Evolutionary conservation across 2,888 invertebrate species (phyloP), one percentile per base, ranked within the genome.

Genomic region (Pachymerium ferrugineum): DNA sequence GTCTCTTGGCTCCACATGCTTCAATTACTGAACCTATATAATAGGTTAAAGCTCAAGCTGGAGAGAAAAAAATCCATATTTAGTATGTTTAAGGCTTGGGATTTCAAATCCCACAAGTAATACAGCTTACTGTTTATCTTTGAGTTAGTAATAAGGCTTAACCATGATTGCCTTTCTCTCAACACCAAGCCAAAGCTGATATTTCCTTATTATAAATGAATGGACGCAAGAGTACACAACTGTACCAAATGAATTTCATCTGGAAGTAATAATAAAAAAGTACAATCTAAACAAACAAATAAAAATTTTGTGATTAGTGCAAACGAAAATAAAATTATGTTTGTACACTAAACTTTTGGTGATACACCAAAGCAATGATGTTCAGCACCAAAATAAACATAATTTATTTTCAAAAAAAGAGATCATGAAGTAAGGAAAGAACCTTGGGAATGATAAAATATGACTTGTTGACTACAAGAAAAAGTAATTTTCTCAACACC

Each of bases 361-460:
- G 47, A 54, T 10, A 19, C 16, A n/a, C 47, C 19, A 62, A 22
- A 22, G 28, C 62, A 62, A 28, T 1, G n/a, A n/a, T n/a, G n/a
- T n/a, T n/a, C n/a, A n/a, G 1, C 38, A 38, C 5, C 25, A 62
- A 28, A 25, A 25, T 12, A 25, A 62, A 25, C 1, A 8, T 28
- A 62, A 6, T 62, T 62, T 62, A 14, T 25, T 62, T 22, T n/a
- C 4, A 8, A 25, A n/a, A 8, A 22, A 14, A 62, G 1, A 62
- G n/a, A 22, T 62, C 28, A 12, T 38, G n/a, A 16, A 25, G 14
- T 62, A 62, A 62, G 28, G 28, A 3, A 3, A 62, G 25, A 62
- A 62, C 62, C 62, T 62, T 62, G 62, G n/a, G 62, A 62, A 62
- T 25, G 62, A n/a, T 28, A 62, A 62, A 28, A 62, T 62, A 62